phyloP scores from a whole-genome alignment of 2,113 vertebrate species.

The Empidonax alnorum region DNA sequence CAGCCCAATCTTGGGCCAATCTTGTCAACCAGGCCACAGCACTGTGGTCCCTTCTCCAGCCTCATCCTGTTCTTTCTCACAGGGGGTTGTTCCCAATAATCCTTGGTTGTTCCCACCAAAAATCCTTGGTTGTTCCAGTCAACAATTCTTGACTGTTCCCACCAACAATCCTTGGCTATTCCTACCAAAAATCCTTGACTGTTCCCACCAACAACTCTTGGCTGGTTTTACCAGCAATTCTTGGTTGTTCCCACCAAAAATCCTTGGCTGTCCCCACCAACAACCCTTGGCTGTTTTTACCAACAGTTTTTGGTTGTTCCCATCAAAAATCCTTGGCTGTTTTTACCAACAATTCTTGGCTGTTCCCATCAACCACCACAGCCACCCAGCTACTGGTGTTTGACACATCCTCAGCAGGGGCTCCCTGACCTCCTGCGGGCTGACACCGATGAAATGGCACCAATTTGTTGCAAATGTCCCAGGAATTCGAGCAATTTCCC shows the following conservation, averaged over 20 bases:
- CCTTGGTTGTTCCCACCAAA: background rate
- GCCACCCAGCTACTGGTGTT: background rate
- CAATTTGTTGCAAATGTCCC: background rate
- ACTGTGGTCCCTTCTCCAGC: background rate
- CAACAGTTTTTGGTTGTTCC: background rate
- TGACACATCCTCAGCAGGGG: background rate
- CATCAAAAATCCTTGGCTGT: background rate
- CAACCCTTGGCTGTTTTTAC: background rate
- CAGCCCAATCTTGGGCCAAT: background rate
- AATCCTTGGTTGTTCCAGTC: background rate
- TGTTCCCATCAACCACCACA: background rate
- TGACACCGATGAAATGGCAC: background rate
- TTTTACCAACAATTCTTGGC: background rate
- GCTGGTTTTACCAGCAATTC: background rate
- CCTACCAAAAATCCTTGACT: background rate
- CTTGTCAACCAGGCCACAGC: background rate
- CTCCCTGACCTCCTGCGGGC: background rate
- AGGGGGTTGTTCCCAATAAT: background rate
- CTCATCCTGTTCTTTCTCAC: background rate
- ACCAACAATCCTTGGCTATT: background rate
- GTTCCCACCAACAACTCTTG: too few relatives aligned
- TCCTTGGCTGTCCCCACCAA: background rate
- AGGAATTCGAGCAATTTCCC: background rate
- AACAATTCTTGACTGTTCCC: background rate
- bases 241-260: background rate